phyloP scores from a whole-genome alignment of 2,797 vertebrate species.

The Parotocinclus haroldoi region DNA sequence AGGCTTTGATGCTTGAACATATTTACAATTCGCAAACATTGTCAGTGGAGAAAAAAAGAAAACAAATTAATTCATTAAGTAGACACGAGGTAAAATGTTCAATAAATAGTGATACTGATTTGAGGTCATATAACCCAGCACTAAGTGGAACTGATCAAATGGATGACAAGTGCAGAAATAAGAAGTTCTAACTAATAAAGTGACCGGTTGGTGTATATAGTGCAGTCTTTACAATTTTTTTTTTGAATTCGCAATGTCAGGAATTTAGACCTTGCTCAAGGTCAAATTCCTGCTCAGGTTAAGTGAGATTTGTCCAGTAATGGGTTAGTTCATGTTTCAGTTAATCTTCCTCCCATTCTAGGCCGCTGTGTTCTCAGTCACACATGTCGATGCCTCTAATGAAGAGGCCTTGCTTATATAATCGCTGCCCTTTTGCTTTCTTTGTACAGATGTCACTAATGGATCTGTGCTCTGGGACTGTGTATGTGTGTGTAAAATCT shows the following conservation, averaged over 20 bases:
- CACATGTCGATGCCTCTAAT: constrained; percentile 24
- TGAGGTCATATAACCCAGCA: too few species aligned
- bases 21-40: too few species aligned
- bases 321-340: constrained; percentile 28
- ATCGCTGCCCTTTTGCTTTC: constrained; percentile 23
- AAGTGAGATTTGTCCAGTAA: constrained; percentile 24
- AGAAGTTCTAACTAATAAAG: too few species aligned
- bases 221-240: too few species aligned
- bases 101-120: too few species aligned
- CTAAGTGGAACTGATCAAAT: too few species aligned
- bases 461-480: constrained; percentile 13
- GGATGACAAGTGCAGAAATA: too few species aligned
- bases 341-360: constrained; percentile 35
- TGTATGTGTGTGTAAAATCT: constrained; percentile 7
- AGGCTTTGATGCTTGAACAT: too few species aligned
- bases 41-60: too few species aligned
- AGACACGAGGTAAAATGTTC: too few species aligned
- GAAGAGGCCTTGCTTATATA: constrained; percentile 30
- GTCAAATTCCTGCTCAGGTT: constrained; percentile 25
- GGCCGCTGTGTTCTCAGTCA: constrained; percentile 37
- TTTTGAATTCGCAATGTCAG: background rate
- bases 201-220: too few species aligned
- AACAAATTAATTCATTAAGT: too few species aligned
- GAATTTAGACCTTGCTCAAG: constrained; percentile 16
- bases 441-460: constrained; percentile 29